A percentile compares a stretch with the other conserved stretches of the same genome.
Conservation (phyloP, 2,113 vertebrate genomes). For the Ptilorrhoa leucosticta region DNA sequence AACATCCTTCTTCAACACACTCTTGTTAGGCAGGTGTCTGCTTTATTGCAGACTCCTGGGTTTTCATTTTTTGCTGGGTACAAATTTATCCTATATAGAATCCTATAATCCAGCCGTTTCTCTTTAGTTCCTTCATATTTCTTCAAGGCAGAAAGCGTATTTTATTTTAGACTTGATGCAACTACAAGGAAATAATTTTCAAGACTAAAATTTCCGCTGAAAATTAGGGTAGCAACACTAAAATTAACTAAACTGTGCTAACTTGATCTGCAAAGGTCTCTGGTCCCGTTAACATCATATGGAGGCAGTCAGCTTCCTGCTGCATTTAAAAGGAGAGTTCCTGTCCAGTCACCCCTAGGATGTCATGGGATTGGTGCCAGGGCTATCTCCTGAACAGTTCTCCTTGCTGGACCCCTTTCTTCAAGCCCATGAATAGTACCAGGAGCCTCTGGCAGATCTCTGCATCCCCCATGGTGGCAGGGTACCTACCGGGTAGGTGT, state of each 20-base stretch:
- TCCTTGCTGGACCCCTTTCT: not conserved
- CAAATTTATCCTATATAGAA: not conserved
- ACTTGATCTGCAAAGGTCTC: not conserved
- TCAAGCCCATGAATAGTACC: not conserved
- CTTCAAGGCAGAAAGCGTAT: not conserved
- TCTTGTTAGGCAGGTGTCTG: constrained; percentile 10
- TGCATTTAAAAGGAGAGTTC: not conserved
- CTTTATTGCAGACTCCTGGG: not conserved
- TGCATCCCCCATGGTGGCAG: not conserved
- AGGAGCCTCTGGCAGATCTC: not conserved
- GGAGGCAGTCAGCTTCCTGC: not conserved
- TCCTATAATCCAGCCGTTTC: not conserved
- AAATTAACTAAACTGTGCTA: not conserved
- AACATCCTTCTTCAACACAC: not conserved
- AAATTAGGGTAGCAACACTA: not conserved
- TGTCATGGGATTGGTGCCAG: not conserved
- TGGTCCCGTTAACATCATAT: not conserved
- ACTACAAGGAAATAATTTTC: not conserved
- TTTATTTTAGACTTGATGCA: not conserved
- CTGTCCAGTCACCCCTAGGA: not conserved
- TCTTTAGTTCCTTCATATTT: not conserved
- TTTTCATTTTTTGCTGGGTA: not conserved
- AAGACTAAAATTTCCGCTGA: not conserved
- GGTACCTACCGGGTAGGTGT: not conserved
- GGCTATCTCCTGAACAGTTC: not conserved